A percentile compares a stretch with the other conserved stretches of the same genome.
phyloP scores from a whole-genome alignment of 2,888 invertebrate species.

The Folsomia manolachei region DNA sequence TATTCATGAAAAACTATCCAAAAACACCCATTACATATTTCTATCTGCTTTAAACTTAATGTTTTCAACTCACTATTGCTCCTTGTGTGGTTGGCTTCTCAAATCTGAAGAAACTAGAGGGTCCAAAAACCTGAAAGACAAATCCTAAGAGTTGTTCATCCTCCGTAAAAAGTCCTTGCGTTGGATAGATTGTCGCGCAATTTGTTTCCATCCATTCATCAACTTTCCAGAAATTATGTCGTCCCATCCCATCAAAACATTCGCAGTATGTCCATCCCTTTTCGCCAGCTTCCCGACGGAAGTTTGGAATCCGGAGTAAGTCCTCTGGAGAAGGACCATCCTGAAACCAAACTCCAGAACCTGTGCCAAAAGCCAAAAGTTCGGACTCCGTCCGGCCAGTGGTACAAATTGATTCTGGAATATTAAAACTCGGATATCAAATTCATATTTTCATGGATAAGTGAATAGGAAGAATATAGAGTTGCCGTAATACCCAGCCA shows the following conservation, averaged over 20 bases:
- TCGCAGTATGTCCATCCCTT: constrained; percentile 39
- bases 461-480: background rate
- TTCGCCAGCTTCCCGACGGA: constrained; percentile 21
- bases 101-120: background rate
- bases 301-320: constrained; percentile 21
- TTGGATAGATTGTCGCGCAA: background rate
- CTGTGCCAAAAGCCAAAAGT: constrained; percentile 35
- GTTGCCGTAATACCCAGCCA: background rate
- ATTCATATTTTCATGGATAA: background rate
- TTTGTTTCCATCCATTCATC: background rate
- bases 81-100: background rate
- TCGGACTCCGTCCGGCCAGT: constrained; percentile 25
- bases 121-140: background rate
- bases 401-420: constrained; percentile 39
- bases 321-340: constrained; percentile 30
- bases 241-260: constrained; percentile 44
- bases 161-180: background rate
- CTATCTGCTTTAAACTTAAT: no score
- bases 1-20: background rate
- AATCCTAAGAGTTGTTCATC: background rate
- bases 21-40: background rate
- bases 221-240: constrained; percentile 30
- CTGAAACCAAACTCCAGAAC: constrained; percentile 40
- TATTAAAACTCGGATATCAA: background rate
- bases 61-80: background rate